Base-by-base conservation (phyloP, 2,888 invertebrate species). In the Marasmarcha lunaedactyla region DNA sequence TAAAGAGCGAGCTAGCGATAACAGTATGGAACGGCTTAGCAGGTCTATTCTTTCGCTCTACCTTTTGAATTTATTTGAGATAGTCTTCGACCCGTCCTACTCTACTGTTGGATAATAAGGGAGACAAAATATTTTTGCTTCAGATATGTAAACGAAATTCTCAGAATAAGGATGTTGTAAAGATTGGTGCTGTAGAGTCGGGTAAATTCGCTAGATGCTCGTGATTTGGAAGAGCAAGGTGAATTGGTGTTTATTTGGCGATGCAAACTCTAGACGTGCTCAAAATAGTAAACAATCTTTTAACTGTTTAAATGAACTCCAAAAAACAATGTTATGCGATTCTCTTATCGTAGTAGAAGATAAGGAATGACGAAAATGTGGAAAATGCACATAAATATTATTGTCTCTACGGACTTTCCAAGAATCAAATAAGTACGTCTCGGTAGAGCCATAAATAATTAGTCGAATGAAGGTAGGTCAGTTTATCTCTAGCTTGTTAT, bases 11-110 rank as follows among this genome's bases (percentile, higher is more conserved):
- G 39, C 44, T 51, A 44, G 46, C 46, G 46, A 41, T 20, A n/a
- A 50, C 51, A 57, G 57, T 70, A 70, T 68, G 70, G 71, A 71
- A 76, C 72, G 71, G 50, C 57, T 70, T 57, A 63, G 59, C 57
- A 58, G 63, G 61, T 65, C 62, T 61, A 58, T 63, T 66, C 63
- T 71, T 65, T 69, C 59, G 58, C 54, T 51, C 52, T 34, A 34
- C 34, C 12, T 13, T 34, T 14, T 9, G 13, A 6, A 14, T 12
- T 12, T 4, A 14, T 7, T 6, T 11, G 4, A 9, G 12, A 12
- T 5, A 13, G 4, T 14, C 2, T 13, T 9, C 34, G 10, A 4
- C 6, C 30, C 11, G 4, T 30, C 30, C 30, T 30, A 7, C 10
- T 11, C 11, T 7, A 7, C 30, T 4, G 6, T 7, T n/a, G 6